phyloP scores from a whole-genome alignment of 1,140 invertebrate genomes.

The Chironomus tepperi region DNA sequence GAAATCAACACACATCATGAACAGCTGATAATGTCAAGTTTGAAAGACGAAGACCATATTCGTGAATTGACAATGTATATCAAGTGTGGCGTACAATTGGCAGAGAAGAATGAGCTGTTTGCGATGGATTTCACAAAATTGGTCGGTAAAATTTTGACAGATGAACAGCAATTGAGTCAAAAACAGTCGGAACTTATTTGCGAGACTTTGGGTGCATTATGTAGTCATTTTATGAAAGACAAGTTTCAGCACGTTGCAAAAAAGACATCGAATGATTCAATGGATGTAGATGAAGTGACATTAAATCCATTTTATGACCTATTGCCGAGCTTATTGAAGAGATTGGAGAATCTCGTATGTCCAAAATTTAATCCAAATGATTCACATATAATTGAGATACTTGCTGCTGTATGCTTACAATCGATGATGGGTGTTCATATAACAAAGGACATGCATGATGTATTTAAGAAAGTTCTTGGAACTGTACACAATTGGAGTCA shows the following conservation, averaged over 20 bases:
- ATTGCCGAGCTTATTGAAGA: conserved; percentile 35
- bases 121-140: conserved; percentile 34
- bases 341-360: conserved; percentile 34
- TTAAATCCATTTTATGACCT: conserved; percentile 34
- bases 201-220: conserved; percentile 35
- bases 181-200: conserved; percentile 35
- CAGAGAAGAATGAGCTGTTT: conserved; percentile 33
- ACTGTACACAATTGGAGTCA: conserved; percentile 69
- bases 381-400: conserved; percentile 34
- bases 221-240: conserved; percentile 33
- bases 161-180: conserved; percentile 28
- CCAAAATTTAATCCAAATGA: conserved; percentile 29
- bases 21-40: conserved; percentile 35
- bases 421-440: conserved; percentile 53
- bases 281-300: conserved; percentile 25
- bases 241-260: conserved; percentile 31
- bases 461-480: conserved; percentile 49
- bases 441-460: conserved; percentile 47
- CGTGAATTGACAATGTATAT: conserved; percentile 33
- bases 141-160: conserved; percentile 35
- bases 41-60: conserved; percentile 32
- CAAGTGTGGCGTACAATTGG: conserved; percentile 35
- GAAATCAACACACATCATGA: conserved; percentile 39
- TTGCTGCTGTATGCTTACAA: conserved; percentile 57
- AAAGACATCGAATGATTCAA: conserved; percentile 25